Conservation (phyloP, 2,113 vertebrate species). For the Platysternon megacephalum region DNA sequence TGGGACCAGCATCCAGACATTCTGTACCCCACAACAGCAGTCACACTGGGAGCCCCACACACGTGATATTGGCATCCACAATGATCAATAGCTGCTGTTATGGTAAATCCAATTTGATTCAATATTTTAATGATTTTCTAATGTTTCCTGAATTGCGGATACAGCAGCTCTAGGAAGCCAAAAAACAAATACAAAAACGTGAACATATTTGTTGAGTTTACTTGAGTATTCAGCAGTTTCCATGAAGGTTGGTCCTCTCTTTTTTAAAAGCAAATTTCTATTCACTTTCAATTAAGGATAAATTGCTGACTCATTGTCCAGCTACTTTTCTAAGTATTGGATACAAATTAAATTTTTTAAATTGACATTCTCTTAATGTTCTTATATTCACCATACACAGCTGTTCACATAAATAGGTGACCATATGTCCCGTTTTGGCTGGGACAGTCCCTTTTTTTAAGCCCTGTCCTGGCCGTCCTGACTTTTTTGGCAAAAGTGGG, state of each 20-base stretch:
- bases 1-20: accelerated
- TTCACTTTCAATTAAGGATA: neutral
- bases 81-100: neutral
- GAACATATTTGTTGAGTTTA: neutral
- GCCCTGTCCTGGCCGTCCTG: too few species aligned
- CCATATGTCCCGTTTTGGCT: too few species aligned
- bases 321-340: neutral
- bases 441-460: too few species aligned
- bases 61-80: accelerated
- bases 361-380: neutral
- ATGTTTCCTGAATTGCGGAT: neutral
- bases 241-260: neutral
- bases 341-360: neutral
- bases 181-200: accelerated
- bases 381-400: neutral
- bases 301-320: neutral
- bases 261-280: neutral
- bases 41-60: neutral
- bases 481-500: too few species aligned
- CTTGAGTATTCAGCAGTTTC: neutral
- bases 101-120: neutral
- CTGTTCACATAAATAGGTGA: neutral
- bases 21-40: neutral
- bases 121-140: neutral
- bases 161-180: neutral